Evolutionary conservation across 2,113 vertebrate genomes (phyloP), one percentile per base, ranked within the genome.

Genomic region (Seriola aureovittata): DNA sequence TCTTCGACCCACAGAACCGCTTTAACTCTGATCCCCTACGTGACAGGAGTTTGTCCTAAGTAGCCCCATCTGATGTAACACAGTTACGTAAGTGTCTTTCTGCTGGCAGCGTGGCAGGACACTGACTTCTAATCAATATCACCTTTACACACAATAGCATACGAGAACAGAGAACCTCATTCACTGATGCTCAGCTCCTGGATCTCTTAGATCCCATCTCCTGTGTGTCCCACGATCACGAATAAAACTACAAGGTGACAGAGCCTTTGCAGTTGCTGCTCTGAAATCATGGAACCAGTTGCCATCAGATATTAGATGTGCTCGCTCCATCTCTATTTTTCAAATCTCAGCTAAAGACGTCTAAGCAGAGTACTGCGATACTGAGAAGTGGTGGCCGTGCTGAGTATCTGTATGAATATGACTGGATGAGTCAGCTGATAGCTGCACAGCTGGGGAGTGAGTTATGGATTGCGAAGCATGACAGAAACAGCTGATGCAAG

Each of bases 1-100:
- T 38, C 36, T 17, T 7, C 21, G 11, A 29, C 44, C 50, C 34
- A 77, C 59, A 75, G 57, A 65, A 36, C 62, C 42, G 65, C 74
- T 70, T 50, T 58, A 64, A 85, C 44, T 46, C 25, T 4, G 7
- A 21, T 70, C 46, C 50, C 12, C 6, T 10, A 21, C 36, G n/a
- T 63, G 74, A 80, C 86, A 76, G 69, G 40, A 84, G 67, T n/a
- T 71, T 85, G 82, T 88, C 69, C 68, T 21, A 12, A 72, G 7
- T 0, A 52, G 72, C 36, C 19, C 21, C 66, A 48, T 78, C 34
- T 48, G 44, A 21, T 52, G 64, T 64, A 46, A 87, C 11, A 3
- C 25, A n/a, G 13, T 64, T 67, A 25, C 12, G 54, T 7, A 78
- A 62, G 48, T 54, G 13, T 59, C 10, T 78, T 44, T 69, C n/a